Evolutionary conservation across 2,113 vertebrate species (phyloP).

Genomic region (Poeciliopsis retropinna): DNA sequence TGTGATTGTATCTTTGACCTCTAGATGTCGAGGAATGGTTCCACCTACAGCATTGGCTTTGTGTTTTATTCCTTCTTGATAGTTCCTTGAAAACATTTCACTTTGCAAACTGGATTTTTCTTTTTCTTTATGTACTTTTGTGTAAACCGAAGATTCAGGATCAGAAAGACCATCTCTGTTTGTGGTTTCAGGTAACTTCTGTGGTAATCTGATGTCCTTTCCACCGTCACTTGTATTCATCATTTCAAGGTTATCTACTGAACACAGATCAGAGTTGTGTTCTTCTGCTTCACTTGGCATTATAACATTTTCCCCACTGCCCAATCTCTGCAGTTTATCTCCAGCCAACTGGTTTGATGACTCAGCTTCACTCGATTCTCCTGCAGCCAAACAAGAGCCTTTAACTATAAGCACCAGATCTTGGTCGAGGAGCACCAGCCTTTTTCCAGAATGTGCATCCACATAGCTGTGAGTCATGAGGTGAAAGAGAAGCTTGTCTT

Average conservation of each 20-base stretch:
- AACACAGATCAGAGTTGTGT: constrained; percentile 2
- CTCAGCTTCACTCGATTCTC: constrained; percentile 10
- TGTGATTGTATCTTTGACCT: background rate
- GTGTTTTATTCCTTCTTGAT: background rate
- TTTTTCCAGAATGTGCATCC: constrained; percentile 85
- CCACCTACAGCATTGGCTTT: constrained; percentile 1
- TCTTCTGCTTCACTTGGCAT: constrained; percentile 23
- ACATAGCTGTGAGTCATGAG: constrained; percentile 91
- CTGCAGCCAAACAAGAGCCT: constrained; percentile 25
- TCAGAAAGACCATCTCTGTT: constrained; percentile 1
- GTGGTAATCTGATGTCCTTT: constrained; percentile 2
- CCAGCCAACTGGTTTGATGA: background rate
- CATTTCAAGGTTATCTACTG: constrained; percentile 2
- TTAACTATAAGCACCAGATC: constrained; percentile 71
- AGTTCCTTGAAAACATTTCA: constrained; percentile 2
- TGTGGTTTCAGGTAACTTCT: background rate
- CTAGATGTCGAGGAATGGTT: constrained; percentile 6
- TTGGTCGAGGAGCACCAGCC: constrained; percentile 85
- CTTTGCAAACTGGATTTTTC: constrained; percentile 12
- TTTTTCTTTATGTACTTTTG: constrained; percentile 16
- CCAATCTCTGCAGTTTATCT: constrained; percentile 12
- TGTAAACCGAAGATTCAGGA: background rate
- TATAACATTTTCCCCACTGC: constrained; percentile 1
- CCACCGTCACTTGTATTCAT: background rate
- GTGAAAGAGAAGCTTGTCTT: constrained; percentile 80